Evolutionary conservation across 2,113 vertebrate genomes (phyloP).

Genomic region (Notiomystis cincta): DNA sequence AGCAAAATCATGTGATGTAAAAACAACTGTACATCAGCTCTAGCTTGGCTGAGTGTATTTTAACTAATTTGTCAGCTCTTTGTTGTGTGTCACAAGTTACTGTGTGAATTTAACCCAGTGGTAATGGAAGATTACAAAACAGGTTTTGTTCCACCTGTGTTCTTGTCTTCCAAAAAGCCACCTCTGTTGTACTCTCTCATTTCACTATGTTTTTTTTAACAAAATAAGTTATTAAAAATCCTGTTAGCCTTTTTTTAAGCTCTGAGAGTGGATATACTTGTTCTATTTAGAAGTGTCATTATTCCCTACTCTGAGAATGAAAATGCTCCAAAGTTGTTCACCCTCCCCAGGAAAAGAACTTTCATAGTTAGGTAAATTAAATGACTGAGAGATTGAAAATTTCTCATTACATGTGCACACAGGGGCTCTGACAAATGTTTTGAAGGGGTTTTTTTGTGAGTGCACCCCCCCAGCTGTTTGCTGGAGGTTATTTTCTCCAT

Average conservation of each 20-base stretch:
- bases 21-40: not conserved
- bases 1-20: not conserved
- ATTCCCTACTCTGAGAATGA: not conserved
- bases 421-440: not conserved
- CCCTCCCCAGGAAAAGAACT: not conserved
- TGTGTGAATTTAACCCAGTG: not conserved
- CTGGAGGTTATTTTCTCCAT: not conserved
- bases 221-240: not conserved
- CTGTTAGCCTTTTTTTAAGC: not conserved
- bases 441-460: not conserved
- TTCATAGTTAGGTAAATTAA: not conserved
- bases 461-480: not conserved
- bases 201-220: not conserved
- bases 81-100: not conserved
- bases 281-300: not conserved
- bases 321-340: not conserved
- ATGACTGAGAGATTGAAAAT: not conserved
- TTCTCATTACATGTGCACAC: not conserved
- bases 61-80: not conserved
- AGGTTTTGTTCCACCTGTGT: not conserved
- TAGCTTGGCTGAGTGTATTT: not conserved
- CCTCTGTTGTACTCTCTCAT: not conserved
- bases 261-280: not conserved
- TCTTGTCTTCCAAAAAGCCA: not conserved
- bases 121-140: not conserved